phyloP scores from a whole-genome alignment of 1,140 invertebrate species.

The Zaprionus lachaisei region DNA sequence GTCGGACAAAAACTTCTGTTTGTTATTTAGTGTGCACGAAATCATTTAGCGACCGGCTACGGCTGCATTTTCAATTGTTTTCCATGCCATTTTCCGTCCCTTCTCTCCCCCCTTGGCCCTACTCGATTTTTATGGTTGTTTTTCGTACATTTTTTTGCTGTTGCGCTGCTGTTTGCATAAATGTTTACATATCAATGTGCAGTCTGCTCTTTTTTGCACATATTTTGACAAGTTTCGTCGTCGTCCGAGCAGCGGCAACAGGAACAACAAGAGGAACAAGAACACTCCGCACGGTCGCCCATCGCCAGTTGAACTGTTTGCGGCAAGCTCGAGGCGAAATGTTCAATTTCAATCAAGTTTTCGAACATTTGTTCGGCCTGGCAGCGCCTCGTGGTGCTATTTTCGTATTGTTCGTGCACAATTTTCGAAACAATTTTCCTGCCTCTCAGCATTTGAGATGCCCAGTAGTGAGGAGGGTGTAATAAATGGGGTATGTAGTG shows the following conservation, averaged over 20 bases:
- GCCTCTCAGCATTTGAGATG: constrained; percentile 22
- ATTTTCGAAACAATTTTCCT: constrained; percentile 70
- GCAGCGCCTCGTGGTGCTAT: constrained; percentile 64
- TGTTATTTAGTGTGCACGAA: constrained; percentile 67
- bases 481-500: neutral
- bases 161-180: constrained; percentile 41
- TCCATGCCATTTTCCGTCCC: constrained; percentile 3
- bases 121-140: constrained; percentile 9
- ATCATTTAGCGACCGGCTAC: constrained; percentile 61
- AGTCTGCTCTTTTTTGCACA: constrained; percentile 21
- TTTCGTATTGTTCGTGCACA: constrained; percentile 64
- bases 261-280: constrained; percentile 8
- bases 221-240: constrained; percentile 52
- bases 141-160: constrained; percentile 36
- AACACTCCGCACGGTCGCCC: constrained; percentile 46
- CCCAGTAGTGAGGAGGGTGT: neutral
- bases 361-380: constrained; percentile 45
- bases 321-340: constrained; percentile 42
- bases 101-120: neutral
- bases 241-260: too few relatives aligned
- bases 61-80: constrained; percentile 47
- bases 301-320: constrained; percentile 71
- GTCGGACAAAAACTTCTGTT: constrained; percentile 56
- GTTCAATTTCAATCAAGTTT: constrained; percentile 74
- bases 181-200: constrained; percentile 59